Base-by-base conservation (phyloP, 1,140 invertebrate species). In the Trichomalopsis sarcophagae region DNA sequence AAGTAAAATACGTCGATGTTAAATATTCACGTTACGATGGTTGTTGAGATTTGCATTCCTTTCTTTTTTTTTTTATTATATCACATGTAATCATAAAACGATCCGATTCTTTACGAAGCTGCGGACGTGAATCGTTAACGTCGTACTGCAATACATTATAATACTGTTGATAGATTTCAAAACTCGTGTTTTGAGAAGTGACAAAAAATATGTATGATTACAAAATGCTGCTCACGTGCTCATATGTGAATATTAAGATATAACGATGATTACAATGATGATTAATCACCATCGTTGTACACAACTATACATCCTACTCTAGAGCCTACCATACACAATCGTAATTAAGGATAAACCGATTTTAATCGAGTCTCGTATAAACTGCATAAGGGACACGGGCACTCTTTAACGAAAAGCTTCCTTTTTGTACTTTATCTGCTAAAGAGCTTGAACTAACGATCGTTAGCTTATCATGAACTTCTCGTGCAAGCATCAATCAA, bases 101-200 rank as follows among this genome's bases (percentile, higher is more conserved):
- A 68, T 21, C 84, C 21, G 50, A 81, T 81, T 81, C 71, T 66
- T 81, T 66, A 33, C 30, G 7, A 40, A 68, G 2, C 40, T 80
- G 40, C 50, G n/a, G 33, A 62, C 47, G 77, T 66, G 33, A 84
- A 62, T 79, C 76, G 47, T 84, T 80, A 75, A 84, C 68, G 30
- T 80, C 68, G 17, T 40, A 66, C 21, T 74, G 84, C 84, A 80
- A 69, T 81, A 85, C 27, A 40, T 74, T 85, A 81, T 81, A 68
- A 47, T 81, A 85, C 36, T 85, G 69, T 85, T 85, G 11, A 74
- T 81, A 85, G 55, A 47, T 81, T 36, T 81, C 66, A 62, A 23
- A n/a, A 55, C 36, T 78, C 55, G 17, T 50, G 69, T 80, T 71
- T 77, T 62, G 21, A 75, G 23, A 55, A 44, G 50, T 1, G 27